Percentiles rank a stretch among this genome's conserved stretches.
These are phyloP conservation scores for Nyctereutes procyonoides DNA, from an alignment of 2,113 vertebrate genomes.

Conservation along the genomic window DNA sequence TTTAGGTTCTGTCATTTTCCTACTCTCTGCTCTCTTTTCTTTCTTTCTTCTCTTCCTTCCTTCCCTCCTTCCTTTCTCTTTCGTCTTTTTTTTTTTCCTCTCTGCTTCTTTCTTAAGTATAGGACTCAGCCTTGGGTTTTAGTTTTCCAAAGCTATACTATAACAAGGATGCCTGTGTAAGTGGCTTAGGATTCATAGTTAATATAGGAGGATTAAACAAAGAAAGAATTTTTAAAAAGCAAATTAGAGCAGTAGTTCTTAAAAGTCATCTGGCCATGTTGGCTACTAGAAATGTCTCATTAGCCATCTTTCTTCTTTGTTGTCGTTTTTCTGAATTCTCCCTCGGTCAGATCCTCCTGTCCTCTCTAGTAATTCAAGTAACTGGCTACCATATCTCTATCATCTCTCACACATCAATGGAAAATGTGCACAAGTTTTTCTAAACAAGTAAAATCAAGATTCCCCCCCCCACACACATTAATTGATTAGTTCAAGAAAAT, in stretches of 20 bases:
- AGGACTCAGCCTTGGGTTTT: not conserved
- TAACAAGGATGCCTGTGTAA: not conserved
- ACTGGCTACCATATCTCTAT: not conserved
- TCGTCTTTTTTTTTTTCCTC: too few species aligned
- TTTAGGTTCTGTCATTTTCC: not conserved
- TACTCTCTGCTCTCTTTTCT: not conserved
- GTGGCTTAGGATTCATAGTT: not conserved
- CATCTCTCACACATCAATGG: not conserved
- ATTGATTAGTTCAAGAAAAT: not conserved
- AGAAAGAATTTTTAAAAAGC: not conserved
- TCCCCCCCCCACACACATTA: rapidly evolving
- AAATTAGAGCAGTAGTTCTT: not conserved
- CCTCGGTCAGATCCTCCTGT: not conserved
- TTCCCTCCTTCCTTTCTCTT: too few species aligned
- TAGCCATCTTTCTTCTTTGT: not conserved
- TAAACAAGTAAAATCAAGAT: not conserved
- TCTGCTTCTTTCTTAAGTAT: not conserved
- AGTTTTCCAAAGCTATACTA: not conserved
- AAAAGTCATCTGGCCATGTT: not conserved
- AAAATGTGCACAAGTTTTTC: not conserved
- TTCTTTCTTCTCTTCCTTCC: not conserved
- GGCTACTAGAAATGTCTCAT: not conserved
- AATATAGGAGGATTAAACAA: not conserved
- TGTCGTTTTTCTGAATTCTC: slow-evolving; percentile 9
- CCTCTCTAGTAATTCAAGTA: not conserved